A percentile compares a stretch with the other conserved stretches of the same genome.
Evolutionary conservation across 2,113 vertebrate genomes (phyloP).

Genomic region (Shinisaurus crocodilurus): DNA sequence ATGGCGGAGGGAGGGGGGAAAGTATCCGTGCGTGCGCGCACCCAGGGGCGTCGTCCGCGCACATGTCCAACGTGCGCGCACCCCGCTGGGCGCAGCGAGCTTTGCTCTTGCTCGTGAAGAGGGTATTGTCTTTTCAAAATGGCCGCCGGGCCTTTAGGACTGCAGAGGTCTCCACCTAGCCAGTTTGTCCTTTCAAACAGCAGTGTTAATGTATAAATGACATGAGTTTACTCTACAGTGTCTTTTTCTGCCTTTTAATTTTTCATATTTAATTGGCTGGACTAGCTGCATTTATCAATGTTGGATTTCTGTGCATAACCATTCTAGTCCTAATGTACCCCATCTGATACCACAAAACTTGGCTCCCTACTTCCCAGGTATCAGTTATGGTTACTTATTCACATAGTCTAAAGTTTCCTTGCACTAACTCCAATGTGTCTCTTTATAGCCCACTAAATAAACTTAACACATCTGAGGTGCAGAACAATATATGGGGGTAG

Average conservation of each 20-base stretch:
- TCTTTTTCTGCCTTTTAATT: neutral
- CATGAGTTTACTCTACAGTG: neutral
- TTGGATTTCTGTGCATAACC: neutral
- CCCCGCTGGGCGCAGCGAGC: slow-evolving; percentile 49
- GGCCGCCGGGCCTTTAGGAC: slow-evolving; percentile 49
- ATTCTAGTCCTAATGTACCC: neutral
- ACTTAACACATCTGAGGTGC: neutral
- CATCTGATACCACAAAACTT: neutral
- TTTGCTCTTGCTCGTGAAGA: slow-evolving; percentile 38
- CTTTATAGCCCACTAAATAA: neutral
- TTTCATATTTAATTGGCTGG: neutral
- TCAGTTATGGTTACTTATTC: neutral
- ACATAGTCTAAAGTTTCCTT: neutral
- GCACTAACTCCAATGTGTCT: neutral
- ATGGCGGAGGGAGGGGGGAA: slow-evolving; percentile 48
- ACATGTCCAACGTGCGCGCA: slow-evolving; percentile 54
- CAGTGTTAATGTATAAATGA: neutral
- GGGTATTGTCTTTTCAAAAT: slow-evolving; percentile 74
- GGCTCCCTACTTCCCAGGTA: neutral
- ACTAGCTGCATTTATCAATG: neutral
- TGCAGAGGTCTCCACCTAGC: neutral
- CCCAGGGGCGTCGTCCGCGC: slow-evolving; percentile 66
- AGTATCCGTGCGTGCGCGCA: slow-evolving; percentile 78
- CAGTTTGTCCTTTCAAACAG: neutral
- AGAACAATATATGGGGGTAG: too few relatives aligned